phyloP scores from a whole-genome alignment of 2,113 vertebrate species.

The Tursiops truncatus region DNA sequence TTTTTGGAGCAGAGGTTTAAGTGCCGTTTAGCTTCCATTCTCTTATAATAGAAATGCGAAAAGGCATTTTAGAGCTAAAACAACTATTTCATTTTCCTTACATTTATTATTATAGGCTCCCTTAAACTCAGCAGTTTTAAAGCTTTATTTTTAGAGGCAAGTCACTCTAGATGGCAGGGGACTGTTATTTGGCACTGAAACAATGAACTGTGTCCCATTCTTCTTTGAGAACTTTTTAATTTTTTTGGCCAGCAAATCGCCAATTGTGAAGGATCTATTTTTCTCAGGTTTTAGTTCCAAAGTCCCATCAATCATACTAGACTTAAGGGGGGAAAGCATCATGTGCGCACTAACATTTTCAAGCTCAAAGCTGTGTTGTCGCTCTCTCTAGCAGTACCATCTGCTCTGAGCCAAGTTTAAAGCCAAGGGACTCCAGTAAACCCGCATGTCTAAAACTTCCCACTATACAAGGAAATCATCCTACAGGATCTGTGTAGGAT shows the following conservation, averaged over 20 bases:
- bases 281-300: conserved; percentile 64
- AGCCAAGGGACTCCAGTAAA: conserved; percentile 65
- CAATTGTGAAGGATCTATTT: conserved; percentile 58
- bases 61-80: background rate
- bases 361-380: conserved; percentile 61
- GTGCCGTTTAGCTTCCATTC: background rate
- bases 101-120: conserved; percentile 13
- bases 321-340: conserved; percentile 60
- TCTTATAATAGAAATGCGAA: background rate
- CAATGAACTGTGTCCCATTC: conserved; percentile 41
- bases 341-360: conserved; percentile 61
- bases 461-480: conserved; percentile 50
- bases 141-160: conserved; percentile 60
- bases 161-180: background rate
- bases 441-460: conserved; percentile 52
- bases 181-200: conserved; percentile 41
- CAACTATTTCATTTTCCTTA: conserved; percentile 25
- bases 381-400: conserved; percentile 61
- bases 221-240: background rate
- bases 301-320: conserved; percentile 67
- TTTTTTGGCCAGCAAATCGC: background rate
- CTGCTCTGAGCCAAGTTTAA: conserved; percentile 73
- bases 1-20: conserved; percentile 14
- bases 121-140: conserved; percentile 29
- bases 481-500: conserved; percentile 39